Percentiles rank a stretch among this genome's conserved stretches.
These are phyloP conservation scores for Stylophora pistillata DNA, from an alignment of 64 coral and sea anemone genomes.

Conservation along the genomic window DNA sequence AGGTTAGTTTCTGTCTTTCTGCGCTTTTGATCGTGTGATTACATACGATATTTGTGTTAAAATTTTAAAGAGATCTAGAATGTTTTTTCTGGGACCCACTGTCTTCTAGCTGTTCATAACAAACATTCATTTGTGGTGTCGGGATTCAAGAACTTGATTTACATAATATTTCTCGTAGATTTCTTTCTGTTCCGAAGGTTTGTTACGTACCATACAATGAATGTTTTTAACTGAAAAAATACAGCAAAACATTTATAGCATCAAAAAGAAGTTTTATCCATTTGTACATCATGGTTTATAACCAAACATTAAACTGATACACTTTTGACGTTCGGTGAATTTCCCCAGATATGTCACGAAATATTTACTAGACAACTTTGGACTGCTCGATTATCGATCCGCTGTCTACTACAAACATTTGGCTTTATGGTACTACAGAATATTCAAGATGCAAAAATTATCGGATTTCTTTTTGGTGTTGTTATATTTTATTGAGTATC, in stretches of 20 bases:
- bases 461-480: too few relatives aligned
- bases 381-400: too few relatives aligned
- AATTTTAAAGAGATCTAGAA: neutral
- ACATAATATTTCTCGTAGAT: neutral
- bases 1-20: slow-evolving; percentile 1
- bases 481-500: too few relatives aligned
- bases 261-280: neutral
- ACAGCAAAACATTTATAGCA: neutral
- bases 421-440: too few relatives aligned
- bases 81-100: neutral
- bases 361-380: too few relatives aligned
- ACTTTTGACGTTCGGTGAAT: neutral
- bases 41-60: neutral
- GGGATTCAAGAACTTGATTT: neutral
- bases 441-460: too few relatives aligned
- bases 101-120: neutral
- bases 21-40: neutral
- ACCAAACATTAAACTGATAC: too few relatives aligned
- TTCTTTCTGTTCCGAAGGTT: neutral
- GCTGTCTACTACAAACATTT: too few relatives aligned
- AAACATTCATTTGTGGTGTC: neutral
- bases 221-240: neutral
- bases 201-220: neutral
- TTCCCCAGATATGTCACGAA: too few relatives aligned
- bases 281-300: neutral